Base-by-base conservation (phyloP, 1,140 invertebrate species). In the Apis laboriosa region DNA sequence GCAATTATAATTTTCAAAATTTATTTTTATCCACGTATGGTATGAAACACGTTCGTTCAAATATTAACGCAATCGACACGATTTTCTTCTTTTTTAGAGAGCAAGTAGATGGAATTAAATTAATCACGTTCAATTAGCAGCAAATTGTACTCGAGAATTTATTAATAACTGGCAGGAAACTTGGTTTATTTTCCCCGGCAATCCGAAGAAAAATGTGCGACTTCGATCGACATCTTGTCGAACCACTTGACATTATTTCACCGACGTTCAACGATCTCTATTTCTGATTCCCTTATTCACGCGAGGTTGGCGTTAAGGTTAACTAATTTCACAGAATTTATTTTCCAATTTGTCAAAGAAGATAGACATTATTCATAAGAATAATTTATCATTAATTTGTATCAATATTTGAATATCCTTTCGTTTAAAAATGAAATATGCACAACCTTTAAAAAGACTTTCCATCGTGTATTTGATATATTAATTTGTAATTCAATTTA, bases 221-320 rank as follows among this genome's bases (percentile, higher is more conserved):
- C 63, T 81, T 81, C 73, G 73, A 81, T 86, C 84, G 83, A 85
- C 85, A 83, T 77, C 85, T 88, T 83, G 76, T 83, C 74, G 67
- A 80, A 53, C 60, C 73, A 82, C 87, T 88, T 86, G 85, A 88
- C 87, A 86, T 88, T 88, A 86, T 86, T 86, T 88, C 67, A 68
- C 17, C 80, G 49, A 17, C 72, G 80, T 75, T 68, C 80, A 53
- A 76, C 63, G 63, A 76, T 81, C 53, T 34, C 43, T 58, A 68
- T 81, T 75, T 67, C 55, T 19, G 24, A 80, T 66, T 80, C 70
- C 49, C 15, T 56, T 60, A 61, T 43, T 28, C 24, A 53, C 19
- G 19, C 58, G 68, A 34, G 21, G 1, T 63, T 73, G 61, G 63
- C 28, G 43, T 24, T 17, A 34, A 43, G 0, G 9, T 28, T 63